Evolutionary conservation across 2,113 vertebrate genomes (phyloP), one percentile per base, ranked within the genome.

Genomic region (Poecile atricapillus): DNA sequence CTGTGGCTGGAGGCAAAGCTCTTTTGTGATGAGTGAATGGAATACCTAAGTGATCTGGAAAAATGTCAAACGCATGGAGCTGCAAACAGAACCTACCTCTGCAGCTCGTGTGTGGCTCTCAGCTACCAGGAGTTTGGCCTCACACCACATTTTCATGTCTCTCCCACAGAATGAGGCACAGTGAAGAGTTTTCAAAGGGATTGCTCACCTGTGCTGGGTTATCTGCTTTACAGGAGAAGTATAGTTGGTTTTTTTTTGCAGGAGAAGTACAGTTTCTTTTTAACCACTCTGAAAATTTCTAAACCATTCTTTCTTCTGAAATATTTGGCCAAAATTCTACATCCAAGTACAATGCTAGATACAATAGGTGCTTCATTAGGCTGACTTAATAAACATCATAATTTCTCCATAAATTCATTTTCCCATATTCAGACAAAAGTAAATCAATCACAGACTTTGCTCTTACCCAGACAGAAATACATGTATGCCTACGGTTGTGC

Each of bases 1-100:
- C 76, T 92, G 89, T 91, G 94, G 80, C 87, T 94, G 80, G 78
- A 96, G 92, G 81, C 91, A 94, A 90, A 81, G 52, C 52, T 88
- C 80, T 52, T 93, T 91, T 95, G 80, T 92, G 65, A 16, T 49
- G 83, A 89, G 92, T 90, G 88, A 89, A 86, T 52, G 63, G 59
- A 92, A 83, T 69, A 90, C 79, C 83, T 67, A 64, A 93, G 35
- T 75, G 76, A 83, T 84, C 46, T 92, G 85, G 92, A 82, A 77
- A 85, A 87, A 74, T 13, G 20, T 81, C n/a, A 79, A n/a, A 59
- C 16, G 9, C 22, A 27, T 9, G 35, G 74, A 79, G 58, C 43
- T 92, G 74, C 79, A 73, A 67, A 65, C 28, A 63, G 75, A 65
- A 41, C 49, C 23, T 30, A 7, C 41, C 44, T 87, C 59, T 92